Evolutionary conservation across 2,888 invertebrate genomes (phyloP).

Genomic region (Athalia cordata): DNA sequence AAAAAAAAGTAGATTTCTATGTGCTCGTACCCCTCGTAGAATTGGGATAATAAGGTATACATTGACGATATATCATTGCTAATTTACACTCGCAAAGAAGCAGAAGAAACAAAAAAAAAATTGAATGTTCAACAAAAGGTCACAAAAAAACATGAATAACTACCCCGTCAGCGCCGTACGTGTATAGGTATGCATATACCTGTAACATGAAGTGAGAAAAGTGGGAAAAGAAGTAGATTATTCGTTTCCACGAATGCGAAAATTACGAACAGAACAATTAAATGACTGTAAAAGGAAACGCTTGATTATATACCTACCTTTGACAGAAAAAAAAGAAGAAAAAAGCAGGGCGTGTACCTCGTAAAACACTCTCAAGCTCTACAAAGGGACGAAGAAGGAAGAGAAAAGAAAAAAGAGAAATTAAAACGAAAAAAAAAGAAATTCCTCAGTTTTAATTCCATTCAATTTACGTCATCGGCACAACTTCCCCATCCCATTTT

Average conservation of each 20-base stretch:
- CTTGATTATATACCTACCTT: slow-evolving; percentile 19
- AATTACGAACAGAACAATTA: slow-evolving; percentile 38
- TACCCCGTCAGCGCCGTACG: too few relatives aligned
- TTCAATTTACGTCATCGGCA: background rate
- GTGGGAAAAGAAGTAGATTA: background rate
- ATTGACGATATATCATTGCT: too few relatives aligned
- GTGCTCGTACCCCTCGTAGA: too few relatives aligned
- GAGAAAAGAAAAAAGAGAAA: background rate
- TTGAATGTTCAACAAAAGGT: too few relatives aligned
- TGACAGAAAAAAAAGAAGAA: background rate
- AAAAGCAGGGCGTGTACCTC: background rate
- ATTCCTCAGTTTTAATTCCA: background rate
- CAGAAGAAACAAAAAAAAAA: too few relatives aligned
- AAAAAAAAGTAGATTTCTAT: too few relatives aligned
- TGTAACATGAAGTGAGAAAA: background rate
- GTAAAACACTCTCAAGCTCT: background rate
- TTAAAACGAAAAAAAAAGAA: background rate
- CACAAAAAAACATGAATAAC: too few relatives aligned
- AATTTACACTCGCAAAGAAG: too few relatives aligned
- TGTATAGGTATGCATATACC: too few relatives aligned
- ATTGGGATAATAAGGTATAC: too few relatives aligned
- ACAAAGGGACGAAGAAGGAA: background rate
- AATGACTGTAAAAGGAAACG: slow-evolving; percentile 31
- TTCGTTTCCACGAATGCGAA: background rate
- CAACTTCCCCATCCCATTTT: background rate